Percentiles rank a stretch among this genome's conserved stretches.
Conservation (phyloP, 2,113 vertebrate genomes). For the Crotalus horridus region DNA sequence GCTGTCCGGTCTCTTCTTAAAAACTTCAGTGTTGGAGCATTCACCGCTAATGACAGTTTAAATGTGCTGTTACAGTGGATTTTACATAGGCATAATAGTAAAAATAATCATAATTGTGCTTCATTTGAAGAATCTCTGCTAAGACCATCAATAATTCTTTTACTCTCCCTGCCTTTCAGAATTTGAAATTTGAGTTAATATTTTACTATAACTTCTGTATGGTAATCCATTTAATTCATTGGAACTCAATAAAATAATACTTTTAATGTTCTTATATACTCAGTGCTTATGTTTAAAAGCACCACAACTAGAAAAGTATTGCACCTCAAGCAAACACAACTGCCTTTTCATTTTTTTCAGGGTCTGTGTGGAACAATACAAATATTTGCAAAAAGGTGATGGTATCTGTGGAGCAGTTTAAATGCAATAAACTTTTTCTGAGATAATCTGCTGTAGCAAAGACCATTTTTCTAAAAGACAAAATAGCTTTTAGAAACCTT, state of each 20-base stretch:
- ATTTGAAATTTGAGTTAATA: constrained; percentile 28
- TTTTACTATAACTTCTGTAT: background rate
- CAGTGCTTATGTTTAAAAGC: background rate
- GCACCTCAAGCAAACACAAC: background rate
- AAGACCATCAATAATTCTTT: background rate
- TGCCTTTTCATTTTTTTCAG: background rate
- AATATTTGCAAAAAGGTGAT: background rate
- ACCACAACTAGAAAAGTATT: background rate
- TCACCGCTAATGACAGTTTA: constrained; percentile 13
- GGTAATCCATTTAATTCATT: background rate
- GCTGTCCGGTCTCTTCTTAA: too few relatives aligned
- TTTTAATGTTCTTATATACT: background rate
- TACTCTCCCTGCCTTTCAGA: background rate
- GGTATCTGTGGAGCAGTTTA: background rate
- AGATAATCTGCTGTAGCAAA: background rate
- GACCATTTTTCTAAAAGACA: background rate
- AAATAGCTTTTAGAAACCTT: background rate
- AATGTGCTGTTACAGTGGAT: constrained; percentile 16
- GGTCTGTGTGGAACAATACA: background rate
- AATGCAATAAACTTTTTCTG: background rate
- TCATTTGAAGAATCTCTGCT: constrained; percentile 11
- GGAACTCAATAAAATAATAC: background rate
- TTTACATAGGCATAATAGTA: constrained; percentile 32
- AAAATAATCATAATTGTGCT: constrained; percentile 32
- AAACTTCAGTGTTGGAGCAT: too few relatives aligned